Percentiles rank a stretch among this genome's conserved stretches.
These are phyloP conservation scores for Hydractinia symbiolongicarpus DNA, from an alignment of 30 jellyfish, hydroid and myxozoan species.

Conservation along the genomic window DNA sequence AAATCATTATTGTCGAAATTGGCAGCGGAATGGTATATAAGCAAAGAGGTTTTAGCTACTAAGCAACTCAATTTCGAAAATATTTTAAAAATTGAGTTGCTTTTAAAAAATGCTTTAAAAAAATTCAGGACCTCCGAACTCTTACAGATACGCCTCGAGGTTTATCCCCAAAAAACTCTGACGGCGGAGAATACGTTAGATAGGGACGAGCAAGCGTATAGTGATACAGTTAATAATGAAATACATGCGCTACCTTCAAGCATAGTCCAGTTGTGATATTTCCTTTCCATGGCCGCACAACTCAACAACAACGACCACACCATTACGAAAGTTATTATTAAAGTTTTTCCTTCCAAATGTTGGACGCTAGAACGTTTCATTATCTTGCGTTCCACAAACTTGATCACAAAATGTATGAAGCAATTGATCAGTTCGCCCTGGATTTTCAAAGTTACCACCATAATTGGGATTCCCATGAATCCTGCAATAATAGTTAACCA, in stretches of 20 bases:
- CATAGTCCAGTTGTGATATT: background rate
- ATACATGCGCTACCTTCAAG: background rate
- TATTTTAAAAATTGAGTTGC: no score
- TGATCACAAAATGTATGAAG: background rate
- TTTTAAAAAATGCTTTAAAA: no score
- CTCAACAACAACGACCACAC: background rate
- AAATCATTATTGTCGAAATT: no score
- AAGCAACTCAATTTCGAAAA: no score
- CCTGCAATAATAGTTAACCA: background rate
- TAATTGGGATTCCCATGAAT: slow-evolving; percentile 3
- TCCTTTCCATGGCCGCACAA: background rate
- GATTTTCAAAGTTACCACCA: slow-evolving; percentile 4
- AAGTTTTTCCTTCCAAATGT: background rate
- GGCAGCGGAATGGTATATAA: no score
- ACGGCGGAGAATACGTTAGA: no score
- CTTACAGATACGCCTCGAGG: no score
- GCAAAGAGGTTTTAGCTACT: no score
- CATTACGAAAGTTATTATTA: background rate
- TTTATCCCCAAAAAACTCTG: no score
- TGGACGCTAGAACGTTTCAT: background rate
- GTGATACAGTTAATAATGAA: background rate
- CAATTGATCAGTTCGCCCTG: slow-evolving; percentile 9
- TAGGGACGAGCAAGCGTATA: no score
- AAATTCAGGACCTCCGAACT: no score
- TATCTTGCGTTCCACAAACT: background rate